phyloP scores from a whole-genome alignment of 2,113 vertebrate genomes.

The Ornithorhynchus anatinus region DNA sequence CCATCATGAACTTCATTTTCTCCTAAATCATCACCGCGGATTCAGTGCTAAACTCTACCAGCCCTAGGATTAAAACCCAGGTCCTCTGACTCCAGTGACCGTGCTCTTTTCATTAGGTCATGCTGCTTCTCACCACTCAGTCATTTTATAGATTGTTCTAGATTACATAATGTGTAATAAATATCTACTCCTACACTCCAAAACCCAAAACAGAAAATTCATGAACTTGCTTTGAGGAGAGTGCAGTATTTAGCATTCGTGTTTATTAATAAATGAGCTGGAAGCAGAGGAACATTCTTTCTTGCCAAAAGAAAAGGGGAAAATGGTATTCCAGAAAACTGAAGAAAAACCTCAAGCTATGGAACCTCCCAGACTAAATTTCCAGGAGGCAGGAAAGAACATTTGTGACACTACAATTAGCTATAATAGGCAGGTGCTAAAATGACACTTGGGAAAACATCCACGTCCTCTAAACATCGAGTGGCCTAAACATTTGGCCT shows the following conservation, averaged over 20 bases:
- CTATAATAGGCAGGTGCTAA: constrained; percentile 54
- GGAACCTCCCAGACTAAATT: background rate
- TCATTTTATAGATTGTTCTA: background rate
- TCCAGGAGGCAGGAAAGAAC: constrained; percentile 16
- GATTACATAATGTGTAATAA: background rate
- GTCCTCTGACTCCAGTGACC: no score
- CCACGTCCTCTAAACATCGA: constrained; percentile 10
- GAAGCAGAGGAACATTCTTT: background rate
- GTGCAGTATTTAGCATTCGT: background rate
- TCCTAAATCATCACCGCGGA: no score
- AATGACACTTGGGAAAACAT: constrained; percentile 34
- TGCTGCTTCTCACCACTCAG: no score
- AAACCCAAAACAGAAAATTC: background rate
- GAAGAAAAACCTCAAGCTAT: background rate
- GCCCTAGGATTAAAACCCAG: no score
- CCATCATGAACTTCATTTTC: no score
- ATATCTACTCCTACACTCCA: background rate
- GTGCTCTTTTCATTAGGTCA: no score
- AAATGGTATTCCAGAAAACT: background rate
- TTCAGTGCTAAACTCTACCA: no score
- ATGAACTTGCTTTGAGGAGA: background rate
- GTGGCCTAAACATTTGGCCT: background rate
- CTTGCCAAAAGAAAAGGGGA: background rate
- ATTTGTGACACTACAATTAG: constrained; percentile 47
- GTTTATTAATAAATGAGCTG: background rate